These are phyloP conservation scores for Psilopogon haemacephalus DNA, from an alignment of 2,113 vertebrate species.

Conservation along the genomic window DNA sequence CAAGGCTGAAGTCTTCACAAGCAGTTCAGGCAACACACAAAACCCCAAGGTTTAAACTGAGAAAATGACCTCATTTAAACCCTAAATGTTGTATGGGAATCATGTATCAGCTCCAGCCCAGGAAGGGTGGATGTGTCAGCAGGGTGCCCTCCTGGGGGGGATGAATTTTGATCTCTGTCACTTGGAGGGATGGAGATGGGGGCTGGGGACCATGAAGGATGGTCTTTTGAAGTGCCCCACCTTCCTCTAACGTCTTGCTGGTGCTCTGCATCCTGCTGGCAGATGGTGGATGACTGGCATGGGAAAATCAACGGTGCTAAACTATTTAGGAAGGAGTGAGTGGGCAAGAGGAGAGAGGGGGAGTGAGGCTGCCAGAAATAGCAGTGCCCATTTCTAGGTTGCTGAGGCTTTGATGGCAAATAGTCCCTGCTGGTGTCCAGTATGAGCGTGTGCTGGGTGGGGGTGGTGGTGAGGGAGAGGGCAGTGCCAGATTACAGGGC, in stretches of 20 bases:
- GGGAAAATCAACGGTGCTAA: not conserved
- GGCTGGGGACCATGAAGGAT: not conserved
- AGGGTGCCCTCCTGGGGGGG: not conserved
- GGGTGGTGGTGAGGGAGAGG: not conserved
- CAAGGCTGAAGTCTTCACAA: not conserved
- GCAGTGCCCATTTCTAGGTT: not conserved
- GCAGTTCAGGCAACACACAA: not conserved
- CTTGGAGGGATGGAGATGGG: not conserved
- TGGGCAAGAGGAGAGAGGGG: constrained; percentile 7
- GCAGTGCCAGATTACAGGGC: accelerated
- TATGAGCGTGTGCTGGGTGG: accelerated
- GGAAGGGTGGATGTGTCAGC: not conserved
- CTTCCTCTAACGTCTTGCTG: accelerated
- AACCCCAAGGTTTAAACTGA: not conserved
- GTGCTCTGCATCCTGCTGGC: not conserved
- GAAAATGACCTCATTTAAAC: not conserved
- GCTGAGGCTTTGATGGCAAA: not conserved
- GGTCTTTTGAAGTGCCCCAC: not conserved
- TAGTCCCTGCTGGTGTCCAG: not conserved
- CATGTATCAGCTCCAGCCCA: not conserved
- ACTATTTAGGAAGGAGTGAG: not conserved
- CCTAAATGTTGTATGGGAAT: not conserved
- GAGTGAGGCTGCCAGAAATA: not conserved
- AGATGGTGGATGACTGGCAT: not conserved
- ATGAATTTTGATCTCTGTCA: not conserved